Base-by-base conservation (phyloP, 2,113 vertebrate genomes). In the Dolichallabes microphthalmus region DNA sequence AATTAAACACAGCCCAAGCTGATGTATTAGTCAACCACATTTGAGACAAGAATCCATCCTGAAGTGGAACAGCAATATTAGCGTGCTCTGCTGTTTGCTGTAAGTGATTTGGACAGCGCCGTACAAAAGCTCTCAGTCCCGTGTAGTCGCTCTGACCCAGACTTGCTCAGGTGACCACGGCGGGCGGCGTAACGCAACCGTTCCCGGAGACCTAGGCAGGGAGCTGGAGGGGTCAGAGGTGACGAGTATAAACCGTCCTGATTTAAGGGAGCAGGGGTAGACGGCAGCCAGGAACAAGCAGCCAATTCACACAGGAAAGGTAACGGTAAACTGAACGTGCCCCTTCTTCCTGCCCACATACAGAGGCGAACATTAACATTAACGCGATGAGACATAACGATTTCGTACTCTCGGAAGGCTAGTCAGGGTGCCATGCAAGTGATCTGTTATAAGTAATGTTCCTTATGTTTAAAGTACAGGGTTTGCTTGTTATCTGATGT, bases 201-300 rank as follows among this genome's bases (percentile, higher is more conserved):
- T 92, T 94, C 93, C 93, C 91, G 89, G 88, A 92, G 90, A 89
- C 89, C 82, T 93, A 92, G 91, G 93, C 90, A 91, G 68, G 87
- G 91, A 92, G 92, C 91, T 90, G 78, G 53, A 22, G 85, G 88
- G 87, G 93, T 91, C 90, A 90, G 87, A 93, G 94, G 93, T 94
- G 90, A 90, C 75, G 85, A 45, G 91, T 89, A 86, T 94, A 94
- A 94, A 95, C 93, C 90, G 88, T 93, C 91, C 91, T 90, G 84
- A 87, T 91, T 92, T 75, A 82, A 82, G 86, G 63, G 55, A 52
- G 19, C 64, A 39, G 45, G 57, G 53, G 76, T 35, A 74, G 69
- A 27, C 35, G 82, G 82, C 82, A 83, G 80, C 32, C 76, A 84
- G 89, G 86, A 94, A 94, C 93, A 94, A 94, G 88, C 66, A 82